Evolutionary conservation across 2,888 invertebrate species (phyloP).

Genomic region (Neoaliturus tenellus): DNA sequence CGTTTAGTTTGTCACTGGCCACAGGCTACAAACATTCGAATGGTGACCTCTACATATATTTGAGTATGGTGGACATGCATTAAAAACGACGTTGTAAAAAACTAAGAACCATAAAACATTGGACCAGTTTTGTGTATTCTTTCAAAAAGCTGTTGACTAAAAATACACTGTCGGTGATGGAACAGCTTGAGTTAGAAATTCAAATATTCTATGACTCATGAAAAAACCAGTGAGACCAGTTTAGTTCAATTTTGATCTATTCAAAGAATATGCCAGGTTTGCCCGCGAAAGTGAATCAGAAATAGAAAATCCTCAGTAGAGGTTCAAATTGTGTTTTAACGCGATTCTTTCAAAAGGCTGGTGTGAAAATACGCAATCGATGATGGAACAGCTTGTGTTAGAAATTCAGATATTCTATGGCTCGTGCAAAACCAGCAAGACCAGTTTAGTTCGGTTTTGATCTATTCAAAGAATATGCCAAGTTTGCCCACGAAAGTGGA

Average conservation of each 20-base stretch:
- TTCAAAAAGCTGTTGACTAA: too few relatives aligned
- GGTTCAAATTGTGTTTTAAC: not conserved
- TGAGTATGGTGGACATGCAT: too few relatives aligned
- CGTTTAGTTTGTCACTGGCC: too few relatives aligned
- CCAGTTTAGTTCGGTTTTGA: not conserved
- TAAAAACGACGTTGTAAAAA: too few relatives aligned
- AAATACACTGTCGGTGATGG: too few relatives aligned
- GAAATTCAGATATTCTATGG: not conserved
- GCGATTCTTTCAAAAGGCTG: too few relatives aligned
- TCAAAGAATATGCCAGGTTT: not conserved
- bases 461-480: not conserved
- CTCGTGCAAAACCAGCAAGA: not conserved
- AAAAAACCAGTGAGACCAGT: not conserved
- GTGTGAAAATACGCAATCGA: too few relatives aligned
- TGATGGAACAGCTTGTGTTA: not conserved
- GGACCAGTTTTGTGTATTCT: too few relatives aligned
- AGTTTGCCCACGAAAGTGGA: not conserved
- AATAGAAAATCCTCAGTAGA: not conserved
- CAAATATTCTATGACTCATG: not conserved
- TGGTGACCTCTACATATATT: too few relatives aligned
- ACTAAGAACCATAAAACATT: too few relatives aligned
- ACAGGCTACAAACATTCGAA: too few relatives aligned
- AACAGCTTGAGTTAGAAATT: not conserved
- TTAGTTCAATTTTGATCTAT: not conserved
- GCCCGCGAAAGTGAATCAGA: not conserved